Conservation (phyloP, 2,797 vertebrate genomes). For the Syndactyla subalaris region DNA sequence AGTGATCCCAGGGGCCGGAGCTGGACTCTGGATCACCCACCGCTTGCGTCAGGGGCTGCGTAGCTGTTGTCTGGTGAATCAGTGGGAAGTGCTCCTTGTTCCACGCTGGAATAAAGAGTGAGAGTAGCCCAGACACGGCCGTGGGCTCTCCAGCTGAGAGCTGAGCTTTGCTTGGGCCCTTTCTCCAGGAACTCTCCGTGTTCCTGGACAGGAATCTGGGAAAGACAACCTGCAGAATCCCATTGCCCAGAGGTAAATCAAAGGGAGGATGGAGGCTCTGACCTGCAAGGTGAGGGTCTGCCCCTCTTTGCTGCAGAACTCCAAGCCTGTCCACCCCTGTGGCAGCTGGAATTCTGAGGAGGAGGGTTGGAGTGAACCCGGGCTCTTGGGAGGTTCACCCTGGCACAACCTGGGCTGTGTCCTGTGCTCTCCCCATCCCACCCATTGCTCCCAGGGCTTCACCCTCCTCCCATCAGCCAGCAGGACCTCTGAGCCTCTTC, state of each 20-base stretch:
- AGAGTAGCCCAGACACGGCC: not conserved
- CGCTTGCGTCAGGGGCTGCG: not conserved
- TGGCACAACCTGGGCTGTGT: not conserved
- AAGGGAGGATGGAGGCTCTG: accelerated
- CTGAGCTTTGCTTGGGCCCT: not conserved
- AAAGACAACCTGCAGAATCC: not conserved
- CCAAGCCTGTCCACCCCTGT: not conserved
- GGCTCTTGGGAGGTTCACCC: accelerated
- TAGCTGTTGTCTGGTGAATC: not conserved
- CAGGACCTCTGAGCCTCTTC: not conserved
- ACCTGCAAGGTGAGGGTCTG: not conserved
- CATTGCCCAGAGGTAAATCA: accelerated
- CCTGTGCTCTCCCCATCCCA: not conserved
- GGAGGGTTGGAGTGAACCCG: accelerated
- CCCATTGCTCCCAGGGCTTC: not conserved
- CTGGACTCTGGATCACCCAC: not conserved
- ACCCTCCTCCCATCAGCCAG: not conserved
- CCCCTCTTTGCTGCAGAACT: not conserved
- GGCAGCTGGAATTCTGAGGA: not conserved
- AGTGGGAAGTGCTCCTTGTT: not conserved
- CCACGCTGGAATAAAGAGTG: not conserved
- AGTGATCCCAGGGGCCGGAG: not conserved
- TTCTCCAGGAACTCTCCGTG: not conserved
- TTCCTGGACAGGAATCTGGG: not conserved
- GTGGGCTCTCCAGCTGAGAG: not conserved